Evolutionary conservation across 2,113 vertebrate species (phyloP).

Genomic region (Ranitomeya variabilis): DNA sequence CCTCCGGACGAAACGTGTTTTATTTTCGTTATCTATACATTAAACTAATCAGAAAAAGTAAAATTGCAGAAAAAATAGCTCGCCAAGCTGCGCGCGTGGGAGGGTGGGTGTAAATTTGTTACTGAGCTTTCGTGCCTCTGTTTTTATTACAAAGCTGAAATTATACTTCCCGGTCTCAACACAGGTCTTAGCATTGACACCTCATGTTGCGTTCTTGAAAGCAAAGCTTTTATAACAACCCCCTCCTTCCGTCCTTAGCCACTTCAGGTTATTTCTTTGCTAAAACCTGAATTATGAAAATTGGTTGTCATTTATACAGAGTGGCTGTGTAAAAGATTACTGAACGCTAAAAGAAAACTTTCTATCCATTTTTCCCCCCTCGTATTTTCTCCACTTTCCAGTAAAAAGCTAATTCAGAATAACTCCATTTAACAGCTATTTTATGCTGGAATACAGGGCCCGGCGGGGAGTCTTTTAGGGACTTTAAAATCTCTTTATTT

Average conservation of each 20-base stretch:
- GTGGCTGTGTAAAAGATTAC: slow-evolving; percentile 78
- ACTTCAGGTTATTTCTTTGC: slow-evolving; percentile 70
- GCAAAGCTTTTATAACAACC: slow-evolving; percentile 62
- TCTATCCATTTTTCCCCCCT: slow-evolving; percentile 59
- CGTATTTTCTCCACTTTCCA: slow-evolving; percentile 80
- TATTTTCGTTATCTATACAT: slow-evolving; percentile 64
- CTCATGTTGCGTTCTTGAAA: slow-evolving; percentile 60
- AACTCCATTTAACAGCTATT: slow-evolving; percentile 87
- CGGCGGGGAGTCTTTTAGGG: slow-evolving; percentile 83
- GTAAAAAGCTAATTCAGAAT: slow-evolving; percentile 86
- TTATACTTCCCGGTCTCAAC: slow-evolving; percentile 63
- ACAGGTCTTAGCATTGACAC: slow-evolving; percentile 60
- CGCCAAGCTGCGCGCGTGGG: slow-evolving; percentile 33
- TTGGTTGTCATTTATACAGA: slow-evolving; percentile 74
- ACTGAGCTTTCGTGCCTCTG: slow-evolving; percentile 39
- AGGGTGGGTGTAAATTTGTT: slow-evolving; percentile 57
- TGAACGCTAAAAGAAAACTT: slow-evolving; percentile 77
- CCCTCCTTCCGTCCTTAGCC: slow-evolving; percentile 63
- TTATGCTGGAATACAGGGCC: slow-evolving; percentile 83
- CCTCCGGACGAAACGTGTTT: slow-evolving; percentile 56
- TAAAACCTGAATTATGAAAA: slow-evolving; percentile 79
- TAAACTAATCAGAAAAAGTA: slow-evolving; percentile 64
- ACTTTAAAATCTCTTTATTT: slow-evolving; percentile 88
- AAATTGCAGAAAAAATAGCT: slow-evolving; percentile 47
- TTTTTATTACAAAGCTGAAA: slow-evolving; percentile 61